phyloP scores from a whole-genome alignment of 2,797 vertebrate genomes.

The Heterohyrax brucei region DNA sequence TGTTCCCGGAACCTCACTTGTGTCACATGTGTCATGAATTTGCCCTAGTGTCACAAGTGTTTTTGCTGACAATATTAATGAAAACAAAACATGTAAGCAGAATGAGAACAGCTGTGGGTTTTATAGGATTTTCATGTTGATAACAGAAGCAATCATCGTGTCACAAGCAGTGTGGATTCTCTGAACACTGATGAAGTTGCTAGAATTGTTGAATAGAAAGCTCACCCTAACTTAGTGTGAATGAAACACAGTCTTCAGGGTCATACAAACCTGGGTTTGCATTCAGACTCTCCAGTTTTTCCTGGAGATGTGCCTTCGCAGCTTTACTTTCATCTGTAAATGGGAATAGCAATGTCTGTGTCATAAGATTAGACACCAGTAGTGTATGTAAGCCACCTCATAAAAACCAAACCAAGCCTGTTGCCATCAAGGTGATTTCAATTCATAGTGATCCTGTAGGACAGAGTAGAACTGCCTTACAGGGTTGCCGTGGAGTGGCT shows the following conservation, averaged over 20 bases:
- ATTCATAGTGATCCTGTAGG: background rate
- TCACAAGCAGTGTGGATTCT: background rate
- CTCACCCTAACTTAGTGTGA: background rate
- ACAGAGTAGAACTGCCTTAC: too few species aligned
- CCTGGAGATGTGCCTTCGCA: accelerated
- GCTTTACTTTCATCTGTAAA: background rate
- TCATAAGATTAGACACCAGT: background rate
- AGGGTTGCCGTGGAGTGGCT: too few species aligned
- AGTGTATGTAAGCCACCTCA: background rate
- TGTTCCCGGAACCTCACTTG: too few species aligned
- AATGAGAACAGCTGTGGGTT: background rate
- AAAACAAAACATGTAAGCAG: constrained; percentile 2
- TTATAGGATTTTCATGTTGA: background rate
- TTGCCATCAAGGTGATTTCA: background rate
- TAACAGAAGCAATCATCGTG: background rate
- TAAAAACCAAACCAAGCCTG: background rate
- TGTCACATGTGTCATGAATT: background rate
- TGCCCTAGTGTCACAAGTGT: background rate
- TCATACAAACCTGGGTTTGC: background rate
- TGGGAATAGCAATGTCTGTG: background rate
- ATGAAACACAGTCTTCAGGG: background rate
- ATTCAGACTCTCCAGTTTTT: background rate
- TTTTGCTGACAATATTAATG: background rate
- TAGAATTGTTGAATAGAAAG: background rate
- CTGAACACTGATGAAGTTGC: background rate